Percentiles rank a stretch among this genome's conserved stretches.
Conservation (phyloP, 1,140 invertebrate genomes). For the Nixonia krombeini region DNA sequence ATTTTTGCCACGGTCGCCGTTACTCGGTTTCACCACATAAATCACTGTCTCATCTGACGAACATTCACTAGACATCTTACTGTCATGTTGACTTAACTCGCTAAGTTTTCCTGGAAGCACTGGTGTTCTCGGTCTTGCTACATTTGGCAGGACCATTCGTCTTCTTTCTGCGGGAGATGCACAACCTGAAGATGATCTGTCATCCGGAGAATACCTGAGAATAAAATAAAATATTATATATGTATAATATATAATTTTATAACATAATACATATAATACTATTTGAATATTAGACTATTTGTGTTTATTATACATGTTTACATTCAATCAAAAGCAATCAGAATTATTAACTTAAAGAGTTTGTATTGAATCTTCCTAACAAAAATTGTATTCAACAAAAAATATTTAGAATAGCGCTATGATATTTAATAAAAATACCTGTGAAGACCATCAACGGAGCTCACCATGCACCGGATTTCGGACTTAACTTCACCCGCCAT, state of each 20-base stretch:
- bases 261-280: neutral
- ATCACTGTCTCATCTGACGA: slow-evolving; percentile 70
- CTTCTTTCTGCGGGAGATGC: slow-evolving; percentile 63
- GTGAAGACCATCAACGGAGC: slow-evolving; percentile 79
- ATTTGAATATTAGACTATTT: no score
- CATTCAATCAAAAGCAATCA: no score
- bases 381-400: slow-evolving; percentile 7
- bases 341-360: no score
- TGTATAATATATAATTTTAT: neutral
- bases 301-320: no score
- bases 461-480: slow-evolving; percentile 79
- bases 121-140: slow-evolving; percentile 38
- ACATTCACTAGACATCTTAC: slow-evolving; percentile 70
- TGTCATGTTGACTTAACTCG: slow-evolving; percentile 62
- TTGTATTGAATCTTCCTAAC: slow-evolving; percentile 1
- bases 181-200: slow-evolving; percentile 61
- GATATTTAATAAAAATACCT: slow-evolving; percentile 42
- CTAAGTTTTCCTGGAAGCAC: slow-evolving; percentile 55
- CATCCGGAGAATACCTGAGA: slow-evolving; percentile 64
- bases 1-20: slow-evolving; percentile 48
- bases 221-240: no score
- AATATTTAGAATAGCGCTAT: neutral
- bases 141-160: slow-evolving; percentile 29
- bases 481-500: slow-evolving; percentile 85
- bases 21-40: slow-evolving; percentile 62